phyloP scores from a whole-genome alignment of 2,888 invertebrate species.

The Amblyjoppa fuscipennis region DNA sequence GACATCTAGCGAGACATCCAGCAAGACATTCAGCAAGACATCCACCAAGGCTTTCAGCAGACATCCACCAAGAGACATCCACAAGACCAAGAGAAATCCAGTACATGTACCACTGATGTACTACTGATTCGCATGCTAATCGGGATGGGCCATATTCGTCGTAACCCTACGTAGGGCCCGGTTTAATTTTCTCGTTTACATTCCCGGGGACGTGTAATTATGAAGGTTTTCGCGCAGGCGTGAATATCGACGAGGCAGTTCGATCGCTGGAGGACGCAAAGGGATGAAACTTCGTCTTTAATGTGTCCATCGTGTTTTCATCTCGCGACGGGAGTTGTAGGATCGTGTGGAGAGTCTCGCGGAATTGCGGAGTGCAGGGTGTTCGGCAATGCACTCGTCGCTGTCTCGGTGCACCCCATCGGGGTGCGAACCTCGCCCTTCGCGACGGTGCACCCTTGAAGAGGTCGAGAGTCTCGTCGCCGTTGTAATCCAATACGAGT shows the following conservation, averaged over 20 bases:
- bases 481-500: slow-evolving; percentile 68
- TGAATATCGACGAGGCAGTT: slow-evolving; percentile 10
- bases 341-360: background rate
- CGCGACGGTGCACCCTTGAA: slow-evolving; percentile 52
- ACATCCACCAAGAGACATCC: no score
- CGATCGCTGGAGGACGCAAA: background rate
- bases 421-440: slow-evolving; percentile 35
- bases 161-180: no score
- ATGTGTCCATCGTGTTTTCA: slow-evolving; percentile 8
- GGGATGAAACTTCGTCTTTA: background rate
- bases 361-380: slow-evolving; percentile 11
- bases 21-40: no score
- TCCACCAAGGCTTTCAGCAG: no score
- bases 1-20: no score
- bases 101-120: background rate
- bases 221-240: background rate
- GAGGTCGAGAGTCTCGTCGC: slow-evolving; percentile 51
- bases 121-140: background rate
- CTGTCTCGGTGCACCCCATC: slow-evolving; percentile 30
- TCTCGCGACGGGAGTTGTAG: background rate
- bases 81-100: no score
- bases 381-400: slow-evolving; percentile 40
- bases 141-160: background rate
- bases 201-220: slow-evolving; percentile 17
- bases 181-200: slow-evolving; percentile 29